Evolutionary conservation across 2,888 invertebrate species (phyloP).

Genomic region (Phytoseiulus persimilis): DNA sequence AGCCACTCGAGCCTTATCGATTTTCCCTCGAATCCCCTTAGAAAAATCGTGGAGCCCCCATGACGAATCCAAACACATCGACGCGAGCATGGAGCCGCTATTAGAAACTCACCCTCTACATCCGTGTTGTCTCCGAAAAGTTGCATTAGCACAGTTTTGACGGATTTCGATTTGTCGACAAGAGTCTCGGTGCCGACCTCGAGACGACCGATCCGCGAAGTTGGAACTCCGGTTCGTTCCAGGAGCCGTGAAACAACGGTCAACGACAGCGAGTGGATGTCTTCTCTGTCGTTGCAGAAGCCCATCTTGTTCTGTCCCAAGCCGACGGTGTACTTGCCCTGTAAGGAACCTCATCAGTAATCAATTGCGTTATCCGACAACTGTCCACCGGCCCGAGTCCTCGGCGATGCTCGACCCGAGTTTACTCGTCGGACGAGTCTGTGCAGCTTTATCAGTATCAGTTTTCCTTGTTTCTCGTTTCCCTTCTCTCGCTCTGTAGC

Average conservation of each 20-base stretch:
- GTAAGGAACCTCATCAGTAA: slow-evolving; percentile 44
- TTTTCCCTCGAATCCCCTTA: too few relatives aligned
- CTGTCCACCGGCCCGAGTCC: too few relatives aligned
- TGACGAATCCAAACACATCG: too few relatives aligned
- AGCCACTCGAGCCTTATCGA: too few relatives aligned
- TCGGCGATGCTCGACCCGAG: too few relatives aligned
- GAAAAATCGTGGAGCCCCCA: too few relatives aligned
- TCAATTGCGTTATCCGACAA: too few relatives aligned
- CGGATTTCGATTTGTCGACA: slow-evolving; percentile 96
- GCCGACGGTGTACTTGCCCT: slow-evolving; percentile 86
- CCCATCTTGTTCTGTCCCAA: slow-evolving; percentile 92
- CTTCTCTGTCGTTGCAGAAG: slow-evolving; percentile 91
- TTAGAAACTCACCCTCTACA: slow-evolving; percentile 65
- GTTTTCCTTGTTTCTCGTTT: neutral
- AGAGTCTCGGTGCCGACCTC: slow-evolving; percentile 98
- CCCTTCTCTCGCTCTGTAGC: neutral
- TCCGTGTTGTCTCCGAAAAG: slow-evolving; percentile 81
- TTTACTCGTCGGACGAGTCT: neutral
- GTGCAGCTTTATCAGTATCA: neutral
- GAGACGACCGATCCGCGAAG: slow-evolving; percentile 73
- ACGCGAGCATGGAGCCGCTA: too few relatives aligned
- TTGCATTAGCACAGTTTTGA: slow-evolving; percentile 94
- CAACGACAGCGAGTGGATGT: slow-evolving; percentile 86
- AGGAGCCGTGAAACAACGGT: slow-evolving; percentile 78
- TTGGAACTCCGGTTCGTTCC: slow-evolving; percentile 66